Evolutionary conservation across 2,797 vertebrate genomes (phyloP).

Genomic region (Poecilia wingei): DNA sequence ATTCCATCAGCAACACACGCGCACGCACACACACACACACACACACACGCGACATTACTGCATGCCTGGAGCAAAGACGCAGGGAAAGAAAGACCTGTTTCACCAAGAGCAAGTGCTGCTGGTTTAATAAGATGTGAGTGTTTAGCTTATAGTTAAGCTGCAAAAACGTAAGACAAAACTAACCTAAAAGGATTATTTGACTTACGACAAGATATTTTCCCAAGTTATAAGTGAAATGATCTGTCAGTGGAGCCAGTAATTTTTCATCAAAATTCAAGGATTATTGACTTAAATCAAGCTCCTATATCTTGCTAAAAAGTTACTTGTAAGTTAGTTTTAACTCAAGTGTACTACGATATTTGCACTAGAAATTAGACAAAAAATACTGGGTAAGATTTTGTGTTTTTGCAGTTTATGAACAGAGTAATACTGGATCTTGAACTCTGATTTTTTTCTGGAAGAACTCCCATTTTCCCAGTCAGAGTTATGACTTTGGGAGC

Average conservation of each 20-base stretch:
- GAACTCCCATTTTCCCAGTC: background rate
- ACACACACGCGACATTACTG: slow-evolving; percentile 15
- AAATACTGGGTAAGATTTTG: too few species aligned
- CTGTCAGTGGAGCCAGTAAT: too few species aligned
- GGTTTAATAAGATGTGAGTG: background rate
- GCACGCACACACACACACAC: background rate
- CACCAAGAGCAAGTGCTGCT: slow-evolving; percentile 2
- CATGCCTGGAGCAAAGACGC: slow-evolving; percentile 16
- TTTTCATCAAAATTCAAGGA: too few species aligned
- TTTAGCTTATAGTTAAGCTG: background rate
- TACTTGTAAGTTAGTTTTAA: too few species aligned
- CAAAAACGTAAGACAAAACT: background rate
- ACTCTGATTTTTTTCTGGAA: too few species aligned
- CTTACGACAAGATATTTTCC: too few species aligned
- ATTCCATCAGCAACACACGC: slow-evolving; percentile 47
- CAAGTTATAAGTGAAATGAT: too few species aligned
- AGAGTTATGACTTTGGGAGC: background rate
- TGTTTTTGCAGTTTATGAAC: background rate
- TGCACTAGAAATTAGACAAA: too few species aligned
- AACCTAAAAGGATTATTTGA: background rate
- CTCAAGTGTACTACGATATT: too few species aligned
- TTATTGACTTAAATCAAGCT: too few species aligned
- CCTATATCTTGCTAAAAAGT: too few species aligned
- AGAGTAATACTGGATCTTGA: background rate
- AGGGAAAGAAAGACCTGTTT: slow-evolving; percentile 37